Evolutionary conservation across 2,888 invertebrate species (phyloP).

Genomic region (Timandra comae): DNA sequence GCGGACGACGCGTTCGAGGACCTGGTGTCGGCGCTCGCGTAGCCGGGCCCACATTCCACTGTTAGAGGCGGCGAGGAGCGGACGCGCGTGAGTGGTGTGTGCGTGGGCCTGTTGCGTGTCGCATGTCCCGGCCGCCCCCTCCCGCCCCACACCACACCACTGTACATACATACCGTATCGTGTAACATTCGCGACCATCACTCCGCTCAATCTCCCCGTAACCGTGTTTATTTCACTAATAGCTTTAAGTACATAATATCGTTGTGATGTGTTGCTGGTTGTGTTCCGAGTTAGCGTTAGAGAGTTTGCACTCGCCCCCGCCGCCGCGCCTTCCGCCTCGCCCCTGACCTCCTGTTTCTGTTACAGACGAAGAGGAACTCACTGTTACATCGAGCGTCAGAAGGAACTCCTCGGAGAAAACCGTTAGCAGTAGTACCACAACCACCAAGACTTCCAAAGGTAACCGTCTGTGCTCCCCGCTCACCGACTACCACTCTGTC

Average conservation of each 20-base stretch:
- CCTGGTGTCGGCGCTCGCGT: conserved; percentile 81
- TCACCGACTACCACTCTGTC: too few species aligned
- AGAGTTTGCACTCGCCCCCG: conserved; percentile 13
- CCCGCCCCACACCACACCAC: conserved; percentile 35
- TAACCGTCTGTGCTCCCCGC: conserved; percentile 22
- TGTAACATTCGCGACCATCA: conserved; percentile 54
- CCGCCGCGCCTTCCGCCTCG: background rate
- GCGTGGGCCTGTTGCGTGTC: conserved; percentile 62
- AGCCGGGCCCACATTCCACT: conserved; percentile 63
- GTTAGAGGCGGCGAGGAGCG: conserved; percentile 60
- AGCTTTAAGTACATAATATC: conserved; percentile 69
- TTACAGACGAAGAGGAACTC: conserved; percentile 67
- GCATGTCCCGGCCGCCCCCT: conserved; percentile 29
- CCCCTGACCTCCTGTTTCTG: conserved; percentile 16
- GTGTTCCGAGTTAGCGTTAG: conserved; percentile 50
- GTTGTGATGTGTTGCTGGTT: conserved; percentile 59
- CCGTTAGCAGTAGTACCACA: conserved; percentile 75
- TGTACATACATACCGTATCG: conserved; percentile 47
- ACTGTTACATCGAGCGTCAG: conserved; percentile 68
- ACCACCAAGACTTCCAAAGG: conserved; percentile 78
- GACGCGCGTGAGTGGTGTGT: conserved; percentile 75
- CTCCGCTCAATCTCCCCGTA: conserved; percentile 46
- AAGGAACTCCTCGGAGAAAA: conserved; percentile 72
- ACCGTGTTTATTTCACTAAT: conserved; percentile 72
- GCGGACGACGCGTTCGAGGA: conserved; percentile 93